phyloP scores from a whole-genome alignment of 1,140 invertebrate genomes.

The Lepidotrigona ventralis region DNA sequence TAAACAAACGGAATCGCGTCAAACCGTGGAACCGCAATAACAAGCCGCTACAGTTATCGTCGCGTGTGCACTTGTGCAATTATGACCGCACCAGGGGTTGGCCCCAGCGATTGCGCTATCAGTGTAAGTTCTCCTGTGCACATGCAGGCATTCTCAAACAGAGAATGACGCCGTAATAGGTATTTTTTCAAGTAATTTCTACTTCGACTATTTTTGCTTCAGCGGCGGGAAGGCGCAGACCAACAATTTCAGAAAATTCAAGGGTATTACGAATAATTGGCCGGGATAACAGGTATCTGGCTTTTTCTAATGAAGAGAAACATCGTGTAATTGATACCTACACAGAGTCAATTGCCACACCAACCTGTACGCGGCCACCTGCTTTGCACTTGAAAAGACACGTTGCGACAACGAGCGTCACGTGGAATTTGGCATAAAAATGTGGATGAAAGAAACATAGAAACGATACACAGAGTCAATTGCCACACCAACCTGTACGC shows the following conservation, averaged over 20 bases:
- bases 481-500: background rate
- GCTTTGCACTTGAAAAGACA: background rate
- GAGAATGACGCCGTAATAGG: too few relatives aligned
- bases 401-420: background rate
- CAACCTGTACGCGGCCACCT: background rate
- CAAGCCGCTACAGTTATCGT: conserved; percentile 17
- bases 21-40: conserved; percentile 35
- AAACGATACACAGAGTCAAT: background rate
- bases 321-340: conserved; percentile 1
- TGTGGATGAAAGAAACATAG: too few relatives aligned
- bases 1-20: conserved; percentile 21
- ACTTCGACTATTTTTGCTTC: background rate
- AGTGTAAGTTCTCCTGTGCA: background rate
- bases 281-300: background rate
- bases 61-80: conserved; percentile 25
- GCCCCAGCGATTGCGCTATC: conserved; percentile 16
- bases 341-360: background rate
- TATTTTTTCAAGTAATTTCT: background rate
- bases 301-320: background rate
- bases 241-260: background rate
- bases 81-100: conserved; percentile 13
- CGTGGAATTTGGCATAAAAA: background rate
- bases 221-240: too few relatives aligned
- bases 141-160: background rate
- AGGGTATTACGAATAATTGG: background rate